Base-by-base conservation (phyloP, 64 coral and sea anemone species). In the Porites australiensis region DNA sequence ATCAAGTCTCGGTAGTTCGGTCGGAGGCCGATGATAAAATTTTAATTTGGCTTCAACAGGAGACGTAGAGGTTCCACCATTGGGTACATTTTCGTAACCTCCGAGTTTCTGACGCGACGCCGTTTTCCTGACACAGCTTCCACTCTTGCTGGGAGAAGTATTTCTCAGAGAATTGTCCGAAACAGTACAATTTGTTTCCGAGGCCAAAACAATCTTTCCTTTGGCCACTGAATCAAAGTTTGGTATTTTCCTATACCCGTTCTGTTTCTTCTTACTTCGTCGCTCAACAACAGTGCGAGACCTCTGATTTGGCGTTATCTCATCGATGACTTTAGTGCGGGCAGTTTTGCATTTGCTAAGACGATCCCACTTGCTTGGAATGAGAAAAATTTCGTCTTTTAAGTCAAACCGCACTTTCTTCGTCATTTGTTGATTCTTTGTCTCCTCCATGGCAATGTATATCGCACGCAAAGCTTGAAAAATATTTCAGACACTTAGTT, bases 341-440 rank as follows among this genome's bases (percentile, higher is more conserved):
- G 58, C 45, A 45, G 75, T 49, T 37, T 55, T 46, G 21, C 64
- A 88, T 58, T 66, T 86, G 22, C 88, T 97, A 2, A 94, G 60
- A 1, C 93, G 58, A 59, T 97, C 95, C 95, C 95, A 97, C 37
- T 97, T 97, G 68, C 82, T 97, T 51, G 95, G 95, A 77, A 97
- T 97, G 4, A 91, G 80, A 88, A 97, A 97, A 47, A 97, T 60
- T 80, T 97, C 92, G 8, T 97, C 88, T 50, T 97, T 91, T 50
- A 93, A 61, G 86, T 97, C 92, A 64, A 97, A 97, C 3, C 95
- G 92, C 7, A 97, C 95, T 51, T 97, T 97, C 22, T 94, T 97
- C 59, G 81, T 46, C 16, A 65, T 18, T 68, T 84, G 15, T 51
- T 66, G 47, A 4, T 66, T 46, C 46, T 68, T 84, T 51, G 50